A percentile compares a stretch with the other conserved stretches of the same genome.
Evolutionary conservation across 2,113 vertebrate genomes (phyloP).

Genomic region (Dicentrarchus labrax): DNA sequence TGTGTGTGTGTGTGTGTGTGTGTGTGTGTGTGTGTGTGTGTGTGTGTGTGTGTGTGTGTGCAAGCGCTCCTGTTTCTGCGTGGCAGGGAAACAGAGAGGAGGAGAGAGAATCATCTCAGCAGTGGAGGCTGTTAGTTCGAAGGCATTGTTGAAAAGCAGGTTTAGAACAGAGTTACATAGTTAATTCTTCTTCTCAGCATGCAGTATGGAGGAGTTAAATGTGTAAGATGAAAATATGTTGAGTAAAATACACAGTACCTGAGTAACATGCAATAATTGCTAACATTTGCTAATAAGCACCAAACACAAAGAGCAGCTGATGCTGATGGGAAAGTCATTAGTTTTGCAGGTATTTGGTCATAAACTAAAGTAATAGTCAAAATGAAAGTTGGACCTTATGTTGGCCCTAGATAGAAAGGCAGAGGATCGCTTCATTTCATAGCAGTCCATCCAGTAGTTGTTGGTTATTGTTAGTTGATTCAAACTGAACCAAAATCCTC

Average conservation of each 20-base stretch:
- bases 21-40: constrained; percentile 41
- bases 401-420: neutral
- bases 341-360: neutral
- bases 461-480: neutral
- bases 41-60: constrained; percentile 22
- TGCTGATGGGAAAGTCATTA: neutral
- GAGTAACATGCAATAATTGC: neutral
- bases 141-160: constrained; percentile 66
- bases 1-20: constrained; percentile 32
- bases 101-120: constrained; percentile 66
- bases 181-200: constrained; percentile 16
- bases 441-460: neutral
- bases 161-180: constrained; percentile 44
- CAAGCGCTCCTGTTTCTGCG: constrained; percentile 5
- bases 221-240: neutral
- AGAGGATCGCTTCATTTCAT: neutral
- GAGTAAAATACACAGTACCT: neutral
- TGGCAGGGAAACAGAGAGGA: constrained; percentile 55
- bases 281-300: neutral
- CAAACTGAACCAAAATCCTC: neutral
- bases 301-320: neutral
- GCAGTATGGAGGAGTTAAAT: neutral
- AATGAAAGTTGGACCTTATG: neutral
- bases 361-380: neutral
- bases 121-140: constrained; percentile 78